These are phyloP conservation scores for Anoplophora glabripennis DNA, from an alignment of 1,140 invertebrate species.

Conservation along the genomic window DNA sequence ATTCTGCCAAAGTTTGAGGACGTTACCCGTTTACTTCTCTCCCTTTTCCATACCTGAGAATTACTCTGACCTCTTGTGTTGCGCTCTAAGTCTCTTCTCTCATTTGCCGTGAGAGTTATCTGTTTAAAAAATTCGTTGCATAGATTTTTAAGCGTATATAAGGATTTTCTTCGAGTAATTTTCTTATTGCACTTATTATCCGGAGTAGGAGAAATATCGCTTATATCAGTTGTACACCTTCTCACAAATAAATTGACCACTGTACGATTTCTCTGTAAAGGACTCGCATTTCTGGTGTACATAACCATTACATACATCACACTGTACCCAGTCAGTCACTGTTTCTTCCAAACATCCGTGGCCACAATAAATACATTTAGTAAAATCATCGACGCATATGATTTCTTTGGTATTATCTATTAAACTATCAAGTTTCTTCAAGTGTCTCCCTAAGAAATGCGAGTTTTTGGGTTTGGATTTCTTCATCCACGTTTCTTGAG, in stretches of 20 bases:
- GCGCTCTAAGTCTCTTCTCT: too few species aligned
- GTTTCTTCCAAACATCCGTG: background rate
- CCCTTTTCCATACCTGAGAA: too few species aligned
- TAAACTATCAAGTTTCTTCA: too few species aligned
- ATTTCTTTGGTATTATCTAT: background rate
- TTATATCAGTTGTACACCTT: background rate
- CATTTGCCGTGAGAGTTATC: too few species aligned
- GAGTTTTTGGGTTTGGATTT: background rate
- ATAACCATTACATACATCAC: background rate
- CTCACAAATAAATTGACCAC: background rate
- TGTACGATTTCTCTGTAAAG: too few species aligned
- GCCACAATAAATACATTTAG: slow-evolving; percentile 13
- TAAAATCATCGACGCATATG: too few species aligned
- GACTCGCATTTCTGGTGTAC: too few species aligned
- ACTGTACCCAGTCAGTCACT: slow-evolving; percentile 9
- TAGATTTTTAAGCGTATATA: too few species aligned
- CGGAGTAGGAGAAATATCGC: background rate
- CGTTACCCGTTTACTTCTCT: slow-evolving; percentile 7
- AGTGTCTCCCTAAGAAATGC: background rate
- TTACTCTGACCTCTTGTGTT: too few species aligned
- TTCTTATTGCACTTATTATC: too few species aligned
- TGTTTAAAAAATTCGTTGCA: too few species aligned
- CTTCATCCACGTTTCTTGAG: background rate
- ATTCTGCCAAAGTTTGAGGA: slow-evolving; percentile 14
- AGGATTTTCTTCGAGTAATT: too few species aligned